Evolutionary conservation across 2,113 vertebrate genomes (phyloP).

Genomic region (Pachyramphus minor): DNA sequence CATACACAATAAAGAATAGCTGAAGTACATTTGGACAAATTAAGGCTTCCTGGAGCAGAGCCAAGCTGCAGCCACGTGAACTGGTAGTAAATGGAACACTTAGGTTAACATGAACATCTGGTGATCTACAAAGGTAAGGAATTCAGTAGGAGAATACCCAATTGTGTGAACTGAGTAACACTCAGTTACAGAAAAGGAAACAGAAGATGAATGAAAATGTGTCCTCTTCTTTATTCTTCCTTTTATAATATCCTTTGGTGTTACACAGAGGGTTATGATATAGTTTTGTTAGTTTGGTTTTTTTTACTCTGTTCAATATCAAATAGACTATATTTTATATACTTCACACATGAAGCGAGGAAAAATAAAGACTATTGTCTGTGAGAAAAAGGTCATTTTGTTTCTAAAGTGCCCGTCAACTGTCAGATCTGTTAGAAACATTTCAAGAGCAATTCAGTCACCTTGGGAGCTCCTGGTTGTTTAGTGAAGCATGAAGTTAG

Average conservation of each 20-base stretch:
- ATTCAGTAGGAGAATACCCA: background rate
- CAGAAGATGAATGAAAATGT: background rate
- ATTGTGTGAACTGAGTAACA: background rate
- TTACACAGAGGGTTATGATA: background rate
- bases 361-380: background rate
- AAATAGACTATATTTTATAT: background rate
- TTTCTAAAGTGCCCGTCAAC: background rate
- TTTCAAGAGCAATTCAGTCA: background rate
- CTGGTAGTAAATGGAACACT: background rate
- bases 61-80: background rate
- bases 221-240: background rate
- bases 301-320: background rate
- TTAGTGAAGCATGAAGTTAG: background rate
- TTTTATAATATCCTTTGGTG: background rate
- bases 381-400: background rate
- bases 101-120: background rate
- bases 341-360: background rate
- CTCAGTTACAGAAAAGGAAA: background rate
- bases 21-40: slow-evolving; percentile 23
- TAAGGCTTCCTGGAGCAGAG: slow-evolving; percentile 1
- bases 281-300: background rate
- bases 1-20: background rate
- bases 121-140: background rate
- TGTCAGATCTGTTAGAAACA: slow-evolving; percentile 2
- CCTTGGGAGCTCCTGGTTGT: background rate